Percentiles rank a stretch among this genome's conserved stretches.
Evolutionary conservation across 2,797 vertebrate genomes (phyloP).

Genomic region (Hozukius guyotensis): DNA sequence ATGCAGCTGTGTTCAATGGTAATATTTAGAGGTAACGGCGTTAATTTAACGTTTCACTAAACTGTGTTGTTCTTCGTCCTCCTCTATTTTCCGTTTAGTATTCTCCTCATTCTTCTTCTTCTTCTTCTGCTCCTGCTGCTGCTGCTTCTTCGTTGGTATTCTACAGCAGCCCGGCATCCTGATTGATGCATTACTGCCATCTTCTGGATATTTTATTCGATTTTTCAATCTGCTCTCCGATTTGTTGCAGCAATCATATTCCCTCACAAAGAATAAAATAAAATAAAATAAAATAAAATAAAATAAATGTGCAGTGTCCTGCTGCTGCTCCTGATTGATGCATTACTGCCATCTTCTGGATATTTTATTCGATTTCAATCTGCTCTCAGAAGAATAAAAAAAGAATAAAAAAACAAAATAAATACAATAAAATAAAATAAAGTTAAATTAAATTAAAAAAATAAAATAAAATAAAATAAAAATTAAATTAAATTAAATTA

Average conservation of each 20-base stretch:
- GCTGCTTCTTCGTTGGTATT: conserved; percentile 44
- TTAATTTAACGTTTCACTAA: conserved; percentile 53
- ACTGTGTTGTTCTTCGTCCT: conserved; percentile 31
- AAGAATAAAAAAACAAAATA: too few species aligned
- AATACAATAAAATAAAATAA: background rate
- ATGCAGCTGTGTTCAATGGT: conserved; percentile 47
- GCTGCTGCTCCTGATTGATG: background rate
- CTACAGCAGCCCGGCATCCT: background rate
- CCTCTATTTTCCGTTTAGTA: conserved; percentile 74
- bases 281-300: background rate
- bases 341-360: conserved; percentile 40
- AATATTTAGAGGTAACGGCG: conserved; percentile 46
- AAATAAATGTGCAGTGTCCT: too few species aligned
- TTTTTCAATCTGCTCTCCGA: background rate
- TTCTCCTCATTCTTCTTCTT: conserved; percentile 75
- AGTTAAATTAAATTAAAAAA: background rate
- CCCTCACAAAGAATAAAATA: too few species aligned
- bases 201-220: background rate
- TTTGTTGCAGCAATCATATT: background rate
- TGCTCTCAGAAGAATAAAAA: background rate
- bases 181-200: conserved; percentile 11
- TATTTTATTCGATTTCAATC: accelerated
- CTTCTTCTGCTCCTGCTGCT: background rate
- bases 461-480: too few species aligned
- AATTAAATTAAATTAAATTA: too few species aligned